Base-by-base conservation (phyloP, 2,113 vertebrate genomes). In the Calonectris borealis region DNA sequence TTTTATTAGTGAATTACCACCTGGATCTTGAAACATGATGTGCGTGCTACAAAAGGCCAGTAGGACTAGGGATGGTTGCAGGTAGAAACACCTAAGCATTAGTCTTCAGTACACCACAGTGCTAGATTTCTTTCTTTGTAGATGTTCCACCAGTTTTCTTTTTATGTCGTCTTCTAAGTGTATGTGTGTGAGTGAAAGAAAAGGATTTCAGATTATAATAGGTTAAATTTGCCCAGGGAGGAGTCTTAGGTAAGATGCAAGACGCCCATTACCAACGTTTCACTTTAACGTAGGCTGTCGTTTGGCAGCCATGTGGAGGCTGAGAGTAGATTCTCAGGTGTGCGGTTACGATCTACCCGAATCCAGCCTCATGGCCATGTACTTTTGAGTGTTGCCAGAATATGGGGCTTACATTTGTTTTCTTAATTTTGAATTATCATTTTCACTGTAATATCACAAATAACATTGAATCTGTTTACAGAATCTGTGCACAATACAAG, bases 11-110 rank as follows among this genome's bases (percentile, higher is more conserved):
- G 9, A 81, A 34, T 65, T 72, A 18, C 29, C 51, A 32, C 26
- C 52, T 5, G 1, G 15, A 9, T 15, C 42, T 11, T 26, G 25
- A 51, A 58, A 26, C 4, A 3, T 6, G 4, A 7, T 0, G 1
- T 5, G 1, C 44, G 44, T 27, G 26, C 58, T 70, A 1, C 21
- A 16, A 0, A 26, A 60, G 42, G 27, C 19, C 13, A 11, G 42
- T 7, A 21, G 55, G 10, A 11, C n/a, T 6, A 12, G 25, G 42
- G 36, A 4, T 22, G 42, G 6, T 2, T 64, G 48, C 36, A 54
- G 55, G 19, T 19, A 13, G 13, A 13, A n/a, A 49, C 40, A 40
- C 22, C 6, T 6, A 2, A 42, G 36, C 46, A 8, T 40, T 38
- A 9, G 31, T 8, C 44, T 66, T 21, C 34, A 25, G 25, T 12